Evolutionary conservation across 2,888 invertebrate species (phyloP).

Genomic region (Pterobdella sp.): DNA sequence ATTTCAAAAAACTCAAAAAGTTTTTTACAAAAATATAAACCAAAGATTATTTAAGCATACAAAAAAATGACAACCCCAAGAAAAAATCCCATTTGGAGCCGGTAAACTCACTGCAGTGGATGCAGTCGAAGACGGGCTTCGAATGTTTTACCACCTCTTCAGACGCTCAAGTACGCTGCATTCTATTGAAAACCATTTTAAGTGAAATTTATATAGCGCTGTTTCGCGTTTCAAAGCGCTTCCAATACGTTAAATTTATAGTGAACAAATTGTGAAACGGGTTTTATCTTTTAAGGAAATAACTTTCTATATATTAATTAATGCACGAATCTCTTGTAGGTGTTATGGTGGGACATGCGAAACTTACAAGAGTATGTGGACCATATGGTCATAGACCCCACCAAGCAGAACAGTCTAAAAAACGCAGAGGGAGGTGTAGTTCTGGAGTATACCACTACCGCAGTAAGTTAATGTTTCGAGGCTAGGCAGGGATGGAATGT

Average conservation of each 20-base stretch:
- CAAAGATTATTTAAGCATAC: constrained; percentile 6
- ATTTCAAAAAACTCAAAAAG: no score
- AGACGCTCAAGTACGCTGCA: constrained; percentile 26
- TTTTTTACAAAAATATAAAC: no score
- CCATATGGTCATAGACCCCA: constrained; percentile 29
- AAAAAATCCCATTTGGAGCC: constrained; percentile 23
- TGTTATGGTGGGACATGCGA: constrained; percentile 30
- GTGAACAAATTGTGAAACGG: no score
- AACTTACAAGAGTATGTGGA: constrained; percentile 20
- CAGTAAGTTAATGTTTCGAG: constrained; percentile 1
- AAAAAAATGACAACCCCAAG: background rate
- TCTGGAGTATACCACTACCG: constrained; percentile 28
- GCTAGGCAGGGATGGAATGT: background rate
- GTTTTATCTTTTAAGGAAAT: no score
- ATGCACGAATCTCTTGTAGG: constrained; percentile 23
- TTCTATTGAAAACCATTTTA: background rate
- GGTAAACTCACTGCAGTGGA: constrained; percentile 26
- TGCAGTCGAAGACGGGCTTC: constrained; percentile 29
- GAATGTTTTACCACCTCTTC: constrained; percentile 29
- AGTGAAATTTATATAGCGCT: no score
- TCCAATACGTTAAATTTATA: background rate
- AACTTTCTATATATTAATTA: no score
- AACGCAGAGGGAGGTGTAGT: constrained; percentile 26
- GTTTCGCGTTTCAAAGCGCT: constrained; percentile 1
- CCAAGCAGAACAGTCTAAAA: constrained; percentile 19